A percentile compares a stretch with the other conserved stretches of the same genome.
Conservation (phyloP, 2,888 invertebrate species). For the Andricus quercusramuli region DNA sequence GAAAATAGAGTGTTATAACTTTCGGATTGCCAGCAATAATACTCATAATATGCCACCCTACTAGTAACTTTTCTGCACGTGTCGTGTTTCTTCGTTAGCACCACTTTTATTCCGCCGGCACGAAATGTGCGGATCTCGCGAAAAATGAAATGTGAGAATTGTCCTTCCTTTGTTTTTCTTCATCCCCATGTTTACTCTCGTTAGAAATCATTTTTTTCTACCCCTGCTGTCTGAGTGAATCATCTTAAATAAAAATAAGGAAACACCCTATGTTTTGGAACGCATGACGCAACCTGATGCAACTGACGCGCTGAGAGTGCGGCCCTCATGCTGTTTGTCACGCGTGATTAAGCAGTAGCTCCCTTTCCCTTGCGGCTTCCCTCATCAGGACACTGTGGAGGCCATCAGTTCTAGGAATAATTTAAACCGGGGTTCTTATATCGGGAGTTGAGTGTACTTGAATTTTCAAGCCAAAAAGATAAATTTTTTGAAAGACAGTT, state of each 20-base stretch:
- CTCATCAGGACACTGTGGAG: too few relatives aligned
- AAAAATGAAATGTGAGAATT: slow-evolving; percentile 49
- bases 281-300: too few relatives aligned
- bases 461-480: too few relatives aligned
- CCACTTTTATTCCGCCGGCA: slow-evolving; percentile 43
- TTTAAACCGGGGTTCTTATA: too few relatives aligned
- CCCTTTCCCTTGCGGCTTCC: too few relatives aligned
- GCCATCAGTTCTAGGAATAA: too few relatives aligned
- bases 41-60: slow-evolving; percentile 47
- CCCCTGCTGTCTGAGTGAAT: not conserved
- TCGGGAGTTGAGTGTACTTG: too few relatives aligned
- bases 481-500: too few relatives aligned
- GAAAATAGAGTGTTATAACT: slow-evolving; percentile 56
- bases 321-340: too few relatives aligned
- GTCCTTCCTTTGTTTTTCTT: slow-evolving; percentile 19
- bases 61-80: slow-evolving; percentile 53
- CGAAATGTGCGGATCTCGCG: slow-evolving; percentile 52
- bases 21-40: slow-evolving; percentile 56
- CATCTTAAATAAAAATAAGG: not conserved
- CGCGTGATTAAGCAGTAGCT: too few relatives aligned
- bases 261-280: not conserved
- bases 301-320: too few relatives aligned
- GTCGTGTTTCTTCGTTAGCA: slow-evolving; percentile 58
- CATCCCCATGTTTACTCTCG: slow-evolving; percentile 1
- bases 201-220: slow-evolving; percentile 11